Conservation (phyloP, 2,797 vertebrate genomes). For the Lagodon rhomboides region DNA sequence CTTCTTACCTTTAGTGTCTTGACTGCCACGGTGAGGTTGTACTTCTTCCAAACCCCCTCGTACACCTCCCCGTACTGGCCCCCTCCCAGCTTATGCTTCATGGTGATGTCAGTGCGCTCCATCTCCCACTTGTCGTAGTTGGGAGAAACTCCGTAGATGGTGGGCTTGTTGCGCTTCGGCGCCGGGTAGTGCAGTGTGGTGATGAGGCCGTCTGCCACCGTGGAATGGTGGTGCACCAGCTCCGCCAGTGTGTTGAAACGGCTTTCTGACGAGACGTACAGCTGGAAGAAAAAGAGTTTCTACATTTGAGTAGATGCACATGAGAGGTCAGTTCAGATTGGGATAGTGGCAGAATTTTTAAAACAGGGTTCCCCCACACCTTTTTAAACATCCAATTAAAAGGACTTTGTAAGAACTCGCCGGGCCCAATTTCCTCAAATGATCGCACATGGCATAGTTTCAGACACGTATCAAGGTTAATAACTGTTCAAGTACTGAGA, state of each 20-base stretch:
- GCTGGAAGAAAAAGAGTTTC: constrained; percentile 78
- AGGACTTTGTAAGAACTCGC: too few species aligned
- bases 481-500: too few species aligned
- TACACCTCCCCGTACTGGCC: constrained; percentile 99
- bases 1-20: constrained; percentile 94
- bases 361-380: too few species aligned
- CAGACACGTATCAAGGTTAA: too few species aligned
- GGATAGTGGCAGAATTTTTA: background rate
- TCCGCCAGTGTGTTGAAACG: constrained; percentile 97
- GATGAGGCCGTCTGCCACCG: constrained; percentile 96
- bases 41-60: constrained; percentile 98
- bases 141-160: constrained; percentile 96
- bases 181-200: constrained; percentile 98
- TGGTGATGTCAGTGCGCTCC: constrained; percentile 98
- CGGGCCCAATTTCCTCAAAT: too few species aligned
- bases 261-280: constrained; percentile 98
- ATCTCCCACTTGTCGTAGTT: constrained; percentile 99
- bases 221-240: constrained; percentile 98
- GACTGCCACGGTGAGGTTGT: constrained; percentile 97
- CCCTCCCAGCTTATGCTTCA: constrained; percentile 98
- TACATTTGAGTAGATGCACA: constrained; percentile 28
- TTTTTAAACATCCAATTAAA: too few species aligned
- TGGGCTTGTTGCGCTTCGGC: constrained; percentile 99
- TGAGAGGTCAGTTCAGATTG: constrained; percentile 16
- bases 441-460: too few species aligned